Evolutionary conservation across 2,888 invertebrate genomes (phyloP).

Genomic region (Cylloceria caligata): DNA sequence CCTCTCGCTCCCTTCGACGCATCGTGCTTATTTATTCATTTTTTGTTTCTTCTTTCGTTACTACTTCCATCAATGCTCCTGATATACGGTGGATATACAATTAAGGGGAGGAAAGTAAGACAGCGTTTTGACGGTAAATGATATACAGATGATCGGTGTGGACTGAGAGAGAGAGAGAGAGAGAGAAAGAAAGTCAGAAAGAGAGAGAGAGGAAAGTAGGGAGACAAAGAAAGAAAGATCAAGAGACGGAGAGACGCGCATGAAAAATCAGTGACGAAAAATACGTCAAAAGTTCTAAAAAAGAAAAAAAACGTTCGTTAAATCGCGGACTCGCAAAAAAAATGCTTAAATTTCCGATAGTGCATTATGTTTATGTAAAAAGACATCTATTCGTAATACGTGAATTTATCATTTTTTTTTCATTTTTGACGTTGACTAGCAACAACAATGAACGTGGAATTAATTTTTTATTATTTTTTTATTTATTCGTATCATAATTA

Average conservation of each 20-base stretch:
- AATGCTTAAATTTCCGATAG: conserved; percentile 38
- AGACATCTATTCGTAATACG: conserved; percentile 57
- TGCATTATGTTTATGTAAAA: conserved; percentile 39
- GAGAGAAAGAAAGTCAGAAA: conserved; percentile 17
- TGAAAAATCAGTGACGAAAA: conserved; percentile 21
- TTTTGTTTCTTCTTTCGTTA: conserved; percentile 1
- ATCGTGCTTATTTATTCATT: conserved; percentile 29
- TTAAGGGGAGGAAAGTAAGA: conserved; percentile 32
- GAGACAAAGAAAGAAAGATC: conserved; percentile 1
- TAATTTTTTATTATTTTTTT: conserved; percentile 12
- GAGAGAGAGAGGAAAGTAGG: conserved; percentile 6
- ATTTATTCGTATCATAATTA: conserved; percentile 39
- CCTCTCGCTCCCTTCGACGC: conserved; percentile 38
- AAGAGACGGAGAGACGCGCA: conserved; percentile 31
- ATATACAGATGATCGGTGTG: conserved; percentile 21
- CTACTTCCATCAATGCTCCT: conserved; percentile 28
- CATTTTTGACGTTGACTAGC: conserved; percentile 39
- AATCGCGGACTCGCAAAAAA: conserved; percentile 32
- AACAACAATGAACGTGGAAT: conserved; percentile 44
- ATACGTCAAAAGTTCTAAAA: neutral
- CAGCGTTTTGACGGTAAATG: conserved; percentile 6
- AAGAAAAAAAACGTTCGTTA: neutral
- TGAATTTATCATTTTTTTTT: conserved; percentile 30
- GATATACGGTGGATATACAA: conserved; percentile 33
- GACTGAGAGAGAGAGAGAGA: conserved; percentile 4